phyloP scores from a whole-genome alignment of 1,140 invertebrate genomes.

The Xylocopa sonorina region DNA sequence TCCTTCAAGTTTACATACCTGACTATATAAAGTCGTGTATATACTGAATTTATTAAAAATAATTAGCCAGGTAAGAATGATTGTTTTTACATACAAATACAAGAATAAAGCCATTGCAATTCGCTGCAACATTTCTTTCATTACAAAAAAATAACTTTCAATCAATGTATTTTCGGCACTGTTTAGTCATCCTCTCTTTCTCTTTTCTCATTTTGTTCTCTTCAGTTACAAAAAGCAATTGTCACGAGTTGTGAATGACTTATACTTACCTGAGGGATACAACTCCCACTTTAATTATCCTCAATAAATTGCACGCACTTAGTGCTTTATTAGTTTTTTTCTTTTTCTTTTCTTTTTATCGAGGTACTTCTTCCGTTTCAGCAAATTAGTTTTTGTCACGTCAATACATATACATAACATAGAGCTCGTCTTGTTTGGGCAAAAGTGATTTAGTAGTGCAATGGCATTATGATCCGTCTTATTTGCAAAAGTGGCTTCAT shows the following conservation, averaged over 20 bases:
- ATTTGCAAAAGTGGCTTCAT: slow-evolving; percentile 67
- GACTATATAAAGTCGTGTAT: slow-evolving; percentile 27
- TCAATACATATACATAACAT: slow-evolving; percentile 56
- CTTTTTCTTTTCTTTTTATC: no score
- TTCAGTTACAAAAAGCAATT: slow-evolving; percentile 45
- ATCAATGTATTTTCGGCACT: slow-evolving; percentile 5
- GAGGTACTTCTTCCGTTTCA: slow-evolving; percentile 61
- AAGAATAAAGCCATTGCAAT: slow-evolving; percentile 15
- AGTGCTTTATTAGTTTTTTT: slow-evolving; percentile 55
- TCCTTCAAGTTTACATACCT: slow-evolving; percentile 7
- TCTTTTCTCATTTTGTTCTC: no score
- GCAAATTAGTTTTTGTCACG: slow-evolving; percentile 68
- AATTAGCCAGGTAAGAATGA: slow-evolving; percentile 20
- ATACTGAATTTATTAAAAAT: slow-evolving; percentile 37
- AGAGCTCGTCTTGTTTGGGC: slow-evolving; percentile 53
- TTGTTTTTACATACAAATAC: slow-evolving; percentile 15
- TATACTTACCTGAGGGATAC: slow-evolving; percentile 77
- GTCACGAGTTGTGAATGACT: slow-evolving; percentile 75
- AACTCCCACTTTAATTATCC: slow-evolving; percentile 53
- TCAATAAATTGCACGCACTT: slow-evolving; percentile 57
- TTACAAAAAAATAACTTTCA: slow-evolving; percentile 26
- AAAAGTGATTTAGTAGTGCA: slow-evolving; percentile 60
- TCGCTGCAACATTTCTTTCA: slow-evolving; percentile 6
- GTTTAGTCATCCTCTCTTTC: slow-evolving; percentile 9
- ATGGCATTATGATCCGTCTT: slow-evolving; percentile 53